Base-by-base conservation (phyloP, 2,888 invertebrate species). In the Dilophus febrilis region DNA sequence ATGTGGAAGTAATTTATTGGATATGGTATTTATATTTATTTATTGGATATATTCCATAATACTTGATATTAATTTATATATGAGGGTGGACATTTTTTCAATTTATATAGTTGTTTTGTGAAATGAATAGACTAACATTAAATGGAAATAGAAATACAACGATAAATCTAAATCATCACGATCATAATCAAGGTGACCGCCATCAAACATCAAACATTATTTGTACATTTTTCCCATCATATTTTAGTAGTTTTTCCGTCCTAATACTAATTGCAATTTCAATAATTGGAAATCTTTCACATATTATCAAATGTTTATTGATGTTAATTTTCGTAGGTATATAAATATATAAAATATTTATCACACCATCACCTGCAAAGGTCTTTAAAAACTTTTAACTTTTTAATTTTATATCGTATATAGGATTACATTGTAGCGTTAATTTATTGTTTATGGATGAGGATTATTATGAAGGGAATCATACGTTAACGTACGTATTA, bases 161-260 rank as follows among this genome's bases (percentile, higher is more conserved):
- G 11, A 27, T 26, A 35, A 13, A 11, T 12, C 3, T 14, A 6
- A 14, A 10, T 28, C 11, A 37, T 8, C n/a, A 10, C 16, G 26
- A 28, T 27, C n/a, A 40, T n/a, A 22, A 58, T 57, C 37, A n/a
- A n/a, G n/a, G n/a, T n/a, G n/a, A n/a, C n/a, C n/a, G n/a, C n/a
- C n/a, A n/a, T n/a, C n/a, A n/a, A n/a, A 59, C 62, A 42, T 55
- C 61, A 19, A 52, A n/a, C n/a, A n/a, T 58, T 6, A 58, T 60
- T 22, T 77, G 77, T 51, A 64, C 72, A 29, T n/a, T 13, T 4
- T 77, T 76, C 56, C 81, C 82, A 31, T 77, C 78, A 35, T 83
- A 82, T 58, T 74, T 80, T 57, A 73, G 77, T 47, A 74, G 77
- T 56, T 76, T 77, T 55, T 71, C 71, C 37, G 73, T 79, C 37